Base-by-base conservation (phyloP, 2,888 invertebrate genomes). In the Sturmia bella region DNA sequence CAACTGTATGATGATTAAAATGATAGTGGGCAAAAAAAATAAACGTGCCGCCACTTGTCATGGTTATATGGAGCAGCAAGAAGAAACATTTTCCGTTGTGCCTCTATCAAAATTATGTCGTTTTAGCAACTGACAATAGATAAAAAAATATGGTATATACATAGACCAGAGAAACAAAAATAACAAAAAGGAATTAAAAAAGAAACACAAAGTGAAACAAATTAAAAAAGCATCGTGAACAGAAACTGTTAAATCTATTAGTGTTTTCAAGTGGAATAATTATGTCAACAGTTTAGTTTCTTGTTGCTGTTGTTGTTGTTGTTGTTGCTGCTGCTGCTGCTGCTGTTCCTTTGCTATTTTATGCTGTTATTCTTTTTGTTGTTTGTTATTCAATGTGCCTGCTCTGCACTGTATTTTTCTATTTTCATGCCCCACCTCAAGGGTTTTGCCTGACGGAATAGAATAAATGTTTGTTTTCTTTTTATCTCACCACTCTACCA, bases 201-300 rank as follows among this genome's bases (percentile, higher is more conserved):
- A 9, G 32, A 32, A 32, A 1, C 11, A 37, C 15, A 27, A 32
- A 45, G n/a, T 12, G 19, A 43, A 66, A 48, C 15, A 15, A 37
- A 64, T 21, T 9, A 41, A 17, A 43, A 54, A 32, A 48, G 9
- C 32, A 32, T 7, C 48, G 66, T 39, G 9, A 61, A 39, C 15
- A 70, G 50, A 64, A 70, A 72, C 64, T 59, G 64, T 78, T 72
- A 73, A 72, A 66, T 66, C 72, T 73, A 61, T 78, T 78, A 78
- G 78, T 66, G 72, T 54, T 59, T 66, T 78, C 78, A 73, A 78
- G 78, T 73, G 72, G 72, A 78, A 78, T 78, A 78, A 78, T 78
- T 78, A 78, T 78, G 78, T 78, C 66, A 78, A 73, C 78, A 73
- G 66, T 66, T 73, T 52, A 59, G 52, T 78, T 54, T 72, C 39